Evolutionary conservation across 2,113 vertebrate species (phyloP).

Genomic region (Nematolebias whitei): DNA sequence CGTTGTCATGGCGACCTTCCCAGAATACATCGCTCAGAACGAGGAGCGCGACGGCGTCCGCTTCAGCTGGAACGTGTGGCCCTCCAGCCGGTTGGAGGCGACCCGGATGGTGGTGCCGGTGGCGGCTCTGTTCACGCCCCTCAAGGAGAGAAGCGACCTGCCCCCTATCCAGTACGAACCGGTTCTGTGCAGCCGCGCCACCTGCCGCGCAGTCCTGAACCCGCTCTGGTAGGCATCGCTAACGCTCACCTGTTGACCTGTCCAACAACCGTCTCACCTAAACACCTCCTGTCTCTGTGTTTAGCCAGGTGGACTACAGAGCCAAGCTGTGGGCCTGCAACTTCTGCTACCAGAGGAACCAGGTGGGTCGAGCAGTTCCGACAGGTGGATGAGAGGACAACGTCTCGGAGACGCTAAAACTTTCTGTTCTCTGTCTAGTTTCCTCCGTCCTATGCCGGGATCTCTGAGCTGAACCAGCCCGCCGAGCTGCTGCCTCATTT

Average conservation of each 20-base stretch:
- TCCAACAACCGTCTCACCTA: no score
- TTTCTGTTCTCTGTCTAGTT: slow-evolving; percentile 79
- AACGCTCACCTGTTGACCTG: neutral
- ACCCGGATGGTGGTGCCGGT: slow-evolving; percentile 97
- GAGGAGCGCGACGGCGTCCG: slow-evolving; percentile 96
- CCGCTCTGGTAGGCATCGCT: slow-evolving; percentile 88
- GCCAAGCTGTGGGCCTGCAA: slow-evolving; percentile 99
- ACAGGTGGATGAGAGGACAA: neutral
- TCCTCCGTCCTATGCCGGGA: slow-evolving; percentile 95
- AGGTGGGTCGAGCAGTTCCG: slow-evolving; percentile 63
- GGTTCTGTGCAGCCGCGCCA: slow-evolving; percentile 94
- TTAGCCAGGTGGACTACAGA: slow-evolving; percentile 97
- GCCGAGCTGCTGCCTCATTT: slow-evolving; percentile 97
- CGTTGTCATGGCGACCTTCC: slow-evolving; percentile 90
- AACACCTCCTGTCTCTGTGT: slow-evolving; percentile 29
- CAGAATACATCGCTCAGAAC: slow-evolving; percentile 97
- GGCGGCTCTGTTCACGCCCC: slow-evolving; percentile 88
- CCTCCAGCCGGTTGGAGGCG: slow-evolving; percentile 95
- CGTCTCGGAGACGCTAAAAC: neutral
- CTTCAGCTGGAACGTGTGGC: slow-evolving; percentile 99
- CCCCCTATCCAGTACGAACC: slow-evolving; percentile 98
- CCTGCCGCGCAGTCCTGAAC: slow-evolving; percentile 94
- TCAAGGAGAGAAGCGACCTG: slow-evolving; percentile 91
- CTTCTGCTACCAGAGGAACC: slow-evolving; percentile 99
- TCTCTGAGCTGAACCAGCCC: slow-evolving; percentile 96